A percentile compares a stretch with the other conserved stretches of the same genome.
phyloP scores from a whole-genome alignment of 2,797 vertebrate species.

The Brachyalestes nurse region DNA sequence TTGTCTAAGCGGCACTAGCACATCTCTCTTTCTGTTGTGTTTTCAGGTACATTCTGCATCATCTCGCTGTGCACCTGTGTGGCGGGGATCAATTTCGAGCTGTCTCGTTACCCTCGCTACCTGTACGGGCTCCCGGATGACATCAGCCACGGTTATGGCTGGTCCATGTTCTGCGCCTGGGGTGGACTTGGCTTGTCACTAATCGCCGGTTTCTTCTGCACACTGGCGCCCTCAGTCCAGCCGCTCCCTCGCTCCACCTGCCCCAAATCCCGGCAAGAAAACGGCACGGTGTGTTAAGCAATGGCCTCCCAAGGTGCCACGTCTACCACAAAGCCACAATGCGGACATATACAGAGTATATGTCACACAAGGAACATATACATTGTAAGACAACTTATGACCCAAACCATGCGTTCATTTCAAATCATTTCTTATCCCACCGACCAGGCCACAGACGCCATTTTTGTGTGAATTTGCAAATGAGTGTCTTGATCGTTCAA shows the following conservation, averaged over 20 bases:
- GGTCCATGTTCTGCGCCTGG: constrained; percentile 99
- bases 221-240: constrained; percentile 96
- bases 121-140: constrained; percentile 95
- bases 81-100: constrained; percentile 98
- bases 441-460: constrained; percentile 41
- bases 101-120: constrained; percentile 94
- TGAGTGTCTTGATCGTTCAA: constrained; percentile 71
- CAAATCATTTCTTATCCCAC: constrained; percentile 52
- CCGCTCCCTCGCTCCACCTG: constrained; percentile 94
- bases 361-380: constrained; percentile 15
- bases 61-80: constrained; percentile 99
- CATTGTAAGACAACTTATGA: constrained; percentile 38
- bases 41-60: constrained; percentile 96
- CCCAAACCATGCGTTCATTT: constrained; percentile 46
- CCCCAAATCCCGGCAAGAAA: constrained; percentile 97
- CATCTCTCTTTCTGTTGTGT: neutral
- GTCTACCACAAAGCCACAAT: neutral
- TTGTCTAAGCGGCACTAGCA: neutral
- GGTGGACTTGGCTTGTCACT: constrained; percentile 97
- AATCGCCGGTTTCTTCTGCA: constrained; percentile 99
- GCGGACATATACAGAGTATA: constrained; percentile 22
- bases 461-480: constrained; percentile 65
- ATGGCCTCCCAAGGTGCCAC: neutral
- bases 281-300: constrained; percentile 95
- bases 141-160: constrained; percentile 98